phyloP scores from a whole-genome alignment of 1,140 invertebrate species.

The Drosophila mojavensis region DNA sequence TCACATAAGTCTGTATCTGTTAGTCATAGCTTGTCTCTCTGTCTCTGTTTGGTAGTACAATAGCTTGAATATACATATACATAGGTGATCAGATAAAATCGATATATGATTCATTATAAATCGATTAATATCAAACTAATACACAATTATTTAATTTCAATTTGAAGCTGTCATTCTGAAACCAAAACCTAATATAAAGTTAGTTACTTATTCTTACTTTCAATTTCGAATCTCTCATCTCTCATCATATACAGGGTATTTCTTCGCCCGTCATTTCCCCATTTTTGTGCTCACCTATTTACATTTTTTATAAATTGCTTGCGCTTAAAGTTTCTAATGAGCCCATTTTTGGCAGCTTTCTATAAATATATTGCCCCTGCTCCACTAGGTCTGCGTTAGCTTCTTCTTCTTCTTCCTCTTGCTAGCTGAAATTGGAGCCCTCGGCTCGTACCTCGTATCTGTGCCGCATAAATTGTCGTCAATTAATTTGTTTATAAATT shows the following conservation, averaged over 20 bases:
- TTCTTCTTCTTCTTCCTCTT: not conserved
- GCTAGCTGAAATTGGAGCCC: not conserved
- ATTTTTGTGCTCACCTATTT: not conserved
- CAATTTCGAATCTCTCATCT: not conserved
- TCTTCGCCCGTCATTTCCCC: not conserved
- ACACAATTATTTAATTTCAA: no score
- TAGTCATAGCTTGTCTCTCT: no score
- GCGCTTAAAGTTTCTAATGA: conserved; percentile 35
- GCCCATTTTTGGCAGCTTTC: conserved; percentile 19
- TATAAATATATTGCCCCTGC: conserved; percentile 14
- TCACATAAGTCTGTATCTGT: no score
- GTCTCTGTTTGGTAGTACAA: no score
- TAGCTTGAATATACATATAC: no score
- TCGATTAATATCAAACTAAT: no score
- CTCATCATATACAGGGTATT: not conserved
- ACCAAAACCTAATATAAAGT: no score
- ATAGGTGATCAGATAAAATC: no score
- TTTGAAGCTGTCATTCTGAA: no score
- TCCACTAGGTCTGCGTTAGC: not conserved
- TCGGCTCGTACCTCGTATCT: not conserved
- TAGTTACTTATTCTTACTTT: not conserved
- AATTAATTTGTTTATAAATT: conserved; percentile 31
- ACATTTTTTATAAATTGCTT: conserved; percentile 26
- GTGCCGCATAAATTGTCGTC: conserved; percentile 9
- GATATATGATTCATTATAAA: no score